These are phyloP conservation scores for Acrocera orbiculus DNA, from an alignment of 2,888 invertebrate genomes.

Conservation along the genomic window DNA sequence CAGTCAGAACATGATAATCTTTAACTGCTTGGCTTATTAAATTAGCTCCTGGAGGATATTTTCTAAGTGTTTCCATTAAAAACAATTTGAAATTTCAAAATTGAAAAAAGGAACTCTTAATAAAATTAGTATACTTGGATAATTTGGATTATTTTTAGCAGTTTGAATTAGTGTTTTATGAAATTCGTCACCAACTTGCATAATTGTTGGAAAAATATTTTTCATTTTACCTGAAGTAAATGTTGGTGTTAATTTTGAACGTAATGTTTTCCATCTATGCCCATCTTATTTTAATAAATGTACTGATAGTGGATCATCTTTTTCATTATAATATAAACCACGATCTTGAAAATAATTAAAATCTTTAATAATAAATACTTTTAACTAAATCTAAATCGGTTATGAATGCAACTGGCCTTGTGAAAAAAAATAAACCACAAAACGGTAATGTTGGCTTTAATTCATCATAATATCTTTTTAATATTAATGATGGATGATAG, in stretches of 20 bases:
- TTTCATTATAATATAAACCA: conserved; percentile 16
- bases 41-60: conserved; percentile 28
- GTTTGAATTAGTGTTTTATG: conserved; percentile 13
- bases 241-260: conserved; percentile 26
- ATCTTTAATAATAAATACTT: conserved; percentile 18
- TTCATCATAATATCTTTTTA: conserved; percentile 7
- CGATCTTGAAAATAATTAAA: conserved; percentile 19
- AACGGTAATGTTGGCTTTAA: conserved; percentile 7
- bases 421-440: conserved; percentile 11
- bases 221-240: conserved; percentile 31
- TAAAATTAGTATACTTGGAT: conserved; percentile 22
- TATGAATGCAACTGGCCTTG: conserved; percentile 8
- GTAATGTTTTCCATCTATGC: conserved; percentile 26
- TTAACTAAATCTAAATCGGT: conserved; percentile 17
- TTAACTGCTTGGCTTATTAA: conserved; percentile 22
- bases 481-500: conserved; percentile 4
- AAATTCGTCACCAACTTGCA: conserved; percentile 14
- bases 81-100: neutral
- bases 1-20: conserved; percentile 21
- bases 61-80: conserved; percentile 30
- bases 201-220: conserved; percentile 22
- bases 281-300: conserved; percentile 19
- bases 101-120: neutral
- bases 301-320: conserved; percentile 18
- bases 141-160: conserved; percentile 23